Base-by-base conservation (phyloP, 1,140 invertebrate species). In the Drosophila burlai region DNA sequence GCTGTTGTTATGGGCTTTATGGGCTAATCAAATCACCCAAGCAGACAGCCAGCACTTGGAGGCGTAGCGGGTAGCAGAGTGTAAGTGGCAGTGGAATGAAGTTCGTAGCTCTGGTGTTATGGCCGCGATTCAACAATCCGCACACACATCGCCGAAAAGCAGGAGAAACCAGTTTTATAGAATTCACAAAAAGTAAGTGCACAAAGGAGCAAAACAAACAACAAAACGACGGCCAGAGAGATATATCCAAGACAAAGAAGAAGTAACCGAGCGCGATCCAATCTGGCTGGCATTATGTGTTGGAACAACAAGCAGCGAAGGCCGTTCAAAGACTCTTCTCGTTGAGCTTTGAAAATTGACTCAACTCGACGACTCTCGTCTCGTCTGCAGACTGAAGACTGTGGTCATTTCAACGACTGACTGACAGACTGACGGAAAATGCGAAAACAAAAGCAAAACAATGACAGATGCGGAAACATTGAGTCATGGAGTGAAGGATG, bases 171-270 rank as follows among this genome's bases (percentile, higher is more conserved):
- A 79, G 76, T 79, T 79, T 78, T 78, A 77, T 79, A 79, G 76
- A 79, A 79, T 79, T 63, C 76, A 78, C 76, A 46, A 79, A 79
- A 71, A 77, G 63, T 77, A 76, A 77, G 74, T 77, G 73, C 73
- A 77, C 73, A 77, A 77, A 76, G 63, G 73, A 76, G 73, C 73
- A 76, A 77, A 68, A 76, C 75, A 77, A 77, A 77, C 38, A 77
- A 76, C 38, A 68, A 60, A 46, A 58, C 24, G 38, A 58, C 21
- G 16, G 46, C 26, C 31, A 75, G 43, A 58, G 38, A 73, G 50
- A 65, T 58, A 72, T 52, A 43, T 58, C n/a, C 60, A 31, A 76
- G 54, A 76, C 61, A 76, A 76, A 73, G 68, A 76, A 67, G 49
- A 76, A 54, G 46, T 55, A 61, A 45, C 36, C 21, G 47, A 67